These are phyloP conservation scores for Phengaris alcon DNA, from an alignment of 2,888 invertebrate species.

Conservation along the genomic window DNA sequence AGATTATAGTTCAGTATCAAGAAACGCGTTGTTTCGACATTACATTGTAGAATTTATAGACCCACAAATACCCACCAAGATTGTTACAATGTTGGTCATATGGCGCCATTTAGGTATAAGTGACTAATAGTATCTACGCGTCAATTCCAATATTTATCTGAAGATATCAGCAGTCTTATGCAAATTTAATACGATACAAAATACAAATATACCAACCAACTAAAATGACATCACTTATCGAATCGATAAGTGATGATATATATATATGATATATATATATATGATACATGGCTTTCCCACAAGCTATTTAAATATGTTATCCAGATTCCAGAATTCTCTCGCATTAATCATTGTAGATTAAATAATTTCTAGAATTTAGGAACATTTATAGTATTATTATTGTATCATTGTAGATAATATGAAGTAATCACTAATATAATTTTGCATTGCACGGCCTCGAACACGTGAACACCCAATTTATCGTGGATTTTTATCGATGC, in stretches of 20 bases:
- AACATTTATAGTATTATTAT: neutral
- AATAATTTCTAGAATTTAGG: neutral
- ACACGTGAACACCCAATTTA: conserved; percentile 45
- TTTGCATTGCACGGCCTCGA: conserved; percentile 38
- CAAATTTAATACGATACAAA: neutral
- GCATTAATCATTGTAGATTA: neutral
- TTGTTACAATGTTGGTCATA: neutral
- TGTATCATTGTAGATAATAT: neutral
- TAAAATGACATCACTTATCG: neutral
- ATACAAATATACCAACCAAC: neutral
- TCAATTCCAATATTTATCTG: neutral
- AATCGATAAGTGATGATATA: too few species aligned
- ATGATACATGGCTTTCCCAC: neutral
- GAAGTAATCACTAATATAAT: conserved; percentile 10
- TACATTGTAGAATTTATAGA: neutral
- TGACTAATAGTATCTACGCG: neutral
- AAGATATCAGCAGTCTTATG: neutral
- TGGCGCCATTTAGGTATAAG: neutral
- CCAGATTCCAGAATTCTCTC: neutral
- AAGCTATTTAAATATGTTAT: neutral
- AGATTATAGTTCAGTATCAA: neutral
- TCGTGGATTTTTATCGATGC: conserved; percentile 59
- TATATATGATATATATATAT: too few species aligned
- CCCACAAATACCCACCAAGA: neutral
- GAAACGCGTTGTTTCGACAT: neutral